phyloP scores from a whole-genome alignment of 2,797 vertebrate species.

The Ptychadena robeensis region DNA sequence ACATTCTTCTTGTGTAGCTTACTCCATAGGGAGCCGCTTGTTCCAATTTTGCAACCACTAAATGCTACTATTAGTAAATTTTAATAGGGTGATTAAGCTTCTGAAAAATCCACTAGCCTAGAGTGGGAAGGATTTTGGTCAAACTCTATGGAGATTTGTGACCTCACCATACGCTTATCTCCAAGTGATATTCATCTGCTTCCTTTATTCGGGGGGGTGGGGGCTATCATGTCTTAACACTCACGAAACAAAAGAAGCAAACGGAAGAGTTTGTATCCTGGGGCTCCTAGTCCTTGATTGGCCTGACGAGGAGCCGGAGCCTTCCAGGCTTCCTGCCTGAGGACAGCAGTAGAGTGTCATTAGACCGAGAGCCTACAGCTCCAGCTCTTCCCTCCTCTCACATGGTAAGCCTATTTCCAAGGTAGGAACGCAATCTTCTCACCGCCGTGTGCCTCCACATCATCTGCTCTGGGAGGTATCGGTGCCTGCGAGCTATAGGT shows the following conservation, averaged over 20 bases:
- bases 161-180: too few species aligned
- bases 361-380: conserved; percentile 3
- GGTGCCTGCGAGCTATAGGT: not conserved
- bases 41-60: too few species aligned
- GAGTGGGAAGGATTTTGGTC: not conserved
- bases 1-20: too few species aligned
- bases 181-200: not conserved
- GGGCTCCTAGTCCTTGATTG: conserved; percentile 43
- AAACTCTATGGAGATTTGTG: not conserved
- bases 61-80: too few species aligned
- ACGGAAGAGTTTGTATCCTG: conserved; percentile 40
- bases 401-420: conserved; percentile 14
- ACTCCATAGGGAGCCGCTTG: too few species aligned
- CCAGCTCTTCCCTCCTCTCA: conserved; percentile 24
- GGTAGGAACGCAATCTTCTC: conserved; percentile 13
- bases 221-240: conserved; percentile 30
- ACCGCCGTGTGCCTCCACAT: too few species aligned
- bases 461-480: not conserved
- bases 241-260: conserved; percentile 44
- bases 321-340: conserved; percentile 15
- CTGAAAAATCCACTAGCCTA: not conserved
- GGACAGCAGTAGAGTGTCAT: conserved; percentile 20
- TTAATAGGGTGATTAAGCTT: not conserved
- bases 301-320: conserved; percentile 36
- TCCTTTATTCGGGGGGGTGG: conserved; percentile 30